phyloP scores from a whole-genome alignment of 2,888 invertebrate species.

The Drosophila prostipennis region DNA sequence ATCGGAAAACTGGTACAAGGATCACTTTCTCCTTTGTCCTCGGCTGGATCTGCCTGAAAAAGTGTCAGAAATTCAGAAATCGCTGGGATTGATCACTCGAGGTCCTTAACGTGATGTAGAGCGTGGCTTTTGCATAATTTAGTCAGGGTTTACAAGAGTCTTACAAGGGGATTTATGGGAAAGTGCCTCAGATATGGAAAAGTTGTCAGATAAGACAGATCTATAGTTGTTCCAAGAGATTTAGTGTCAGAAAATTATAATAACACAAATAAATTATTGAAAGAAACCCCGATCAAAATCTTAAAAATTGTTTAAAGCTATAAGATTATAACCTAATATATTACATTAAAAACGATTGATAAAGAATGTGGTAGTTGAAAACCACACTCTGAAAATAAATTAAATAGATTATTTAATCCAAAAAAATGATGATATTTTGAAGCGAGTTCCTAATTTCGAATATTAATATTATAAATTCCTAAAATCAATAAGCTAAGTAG shows the following conservation, averaged over 20 bases:
- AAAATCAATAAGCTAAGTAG: not conserved
- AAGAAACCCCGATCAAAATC: too few relatives aligned
- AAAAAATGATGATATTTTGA: too few relatives aligned
- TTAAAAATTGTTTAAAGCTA: too few relatives aligned
- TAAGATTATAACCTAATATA: too few relatives aligned
- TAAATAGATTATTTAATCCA: too few relatives aligned
- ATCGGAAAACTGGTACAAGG: constrained; percentile 57
- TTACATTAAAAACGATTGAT: too few relatives aligned
- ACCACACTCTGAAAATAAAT: too few relatives aligned
- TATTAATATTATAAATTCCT: too few relatives aligned
- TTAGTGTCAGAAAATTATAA: not conserved
- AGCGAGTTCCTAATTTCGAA: too few relatives aligned
- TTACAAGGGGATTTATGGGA: constrained; percentile 60
- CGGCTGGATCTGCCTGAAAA: constrained; percentile 26
- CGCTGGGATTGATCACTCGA: constrained; percentile 72
- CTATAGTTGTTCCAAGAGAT: not conserved
- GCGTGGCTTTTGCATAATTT: constrained; percentile 68
- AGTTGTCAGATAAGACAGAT: not conserved
- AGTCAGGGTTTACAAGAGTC: constrained; percentile 62
- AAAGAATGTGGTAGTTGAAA: too few relatives aligned
- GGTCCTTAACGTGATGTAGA: constrained; percentile 61
- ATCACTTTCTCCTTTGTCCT: constrained; percentile 34
- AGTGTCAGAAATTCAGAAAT: constrained; percentile 69
- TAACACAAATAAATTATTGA: too few relatives aligned
- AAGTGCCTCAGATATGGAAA: constrained; percentile 9